A percentile compares a stretch with the other conserved stretches of the same genome.
Evolutionary conservation across 1,140 invertebrate species (phyloP).

Genomic region (Sweltsa coloradensis): DNA sequence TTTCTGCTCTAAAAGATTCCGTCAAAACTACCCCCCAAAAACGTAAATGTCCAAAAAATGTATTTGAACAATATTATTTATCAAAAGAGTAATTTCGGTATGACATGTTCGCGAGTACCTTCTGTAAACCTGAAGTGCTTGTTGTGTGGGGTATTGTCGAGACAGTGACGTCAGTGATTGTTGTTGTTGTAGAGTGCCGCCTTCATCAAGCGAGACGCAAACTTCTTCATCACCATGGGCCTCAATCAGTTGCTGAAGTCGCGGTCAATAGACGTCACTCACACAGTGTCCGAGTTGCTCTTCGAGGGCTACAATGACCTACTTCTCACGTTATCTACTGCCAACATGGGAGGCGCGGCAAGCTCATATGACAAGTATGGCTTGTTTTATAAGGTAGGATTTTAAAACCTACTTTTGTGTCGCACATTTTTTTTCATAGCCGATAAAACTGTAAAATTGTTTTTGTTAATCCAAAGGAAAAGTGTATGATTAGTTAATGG

Average conservation of each 20-base stretch:
- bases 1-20: no score
- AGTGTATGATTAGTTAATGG: slow-evolving; percentile 8
- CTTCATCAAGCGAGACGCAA: slow-evolving; percentile 37
- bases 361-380: slow-evolving; percentile 51
- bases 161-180: no score
- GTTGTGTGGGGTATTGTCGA: no score
- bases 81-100: no score
- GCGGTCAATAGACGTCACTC: slow-evolving; percentile 42
- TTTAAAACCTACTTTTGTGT: slow-evolving; percentile 1
- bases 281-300: slow-evolving; percentile 47
- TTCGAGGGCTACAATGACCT: slow-evolving; percentile 65
- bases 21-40: no score
- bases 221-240: slow-evolving; percentile 33
- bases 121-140: no score
- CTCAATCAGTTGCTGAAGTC: slow-evolving; percentile 36
- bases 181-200: slow-evolving; percentile 44
- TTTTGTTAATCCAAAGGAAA: slow-evolving; percentile 7
- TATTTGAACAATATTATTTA: no score
- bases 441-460: slow-evolving; percentile 1
- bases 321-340: slow-evolving; percentile 41
- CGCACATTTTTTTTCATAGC: background rate
- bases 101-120: no score
- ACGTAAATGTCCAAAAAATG: no score
- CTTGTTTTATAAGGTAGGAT: slow-evolving; percentile 54
- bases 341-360: slow-evolving; percentile 34